phyloP scores from a whole-genome alignment of 53 echinoderm and acorn worm genomes.

The Luidia sarsii region DNA sequence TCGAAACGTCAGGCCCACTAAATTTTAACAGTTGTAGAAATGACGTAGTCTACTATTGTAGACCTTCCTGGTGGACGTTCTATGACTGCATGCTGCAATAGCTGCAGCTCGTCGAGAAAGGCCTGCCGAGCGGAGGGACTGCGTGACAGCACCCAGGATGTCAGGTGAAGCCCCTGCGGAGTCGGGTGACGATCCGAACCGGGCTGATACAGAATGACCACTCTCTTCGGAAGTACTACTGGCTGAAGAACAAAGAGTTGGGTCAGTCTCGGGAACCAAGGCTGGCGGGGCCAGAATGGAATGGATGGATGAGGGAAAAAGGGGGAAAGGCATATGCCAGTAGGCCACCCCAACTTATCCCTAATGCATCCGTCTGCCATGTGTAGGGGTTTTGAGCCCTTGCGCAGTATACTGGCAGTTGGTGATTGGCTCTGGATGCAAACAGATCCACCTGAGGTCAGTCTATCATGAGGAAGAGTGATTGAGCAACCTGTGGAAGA shows the following conservation, averaged over 20 bases:
- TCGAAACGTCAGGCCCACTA: too few relatives aligned
- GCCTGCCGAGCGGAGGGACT: constrained; percentile 1
- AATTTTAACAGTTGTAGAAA: too few relatives aligned
- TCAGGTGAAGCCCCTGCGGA: constrained; percentile 3
- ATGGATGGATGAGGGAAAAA: background rate
- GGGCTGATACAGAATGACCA: background rate
- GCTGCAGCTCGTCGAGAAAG: background rate
- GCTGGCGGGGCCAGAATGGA: background rate
- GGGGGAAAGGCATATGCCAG: background rate
- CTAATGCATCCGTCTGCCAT: background rate
- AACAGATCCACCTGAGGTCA: background rate
- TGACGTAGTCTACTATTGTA: background rate
- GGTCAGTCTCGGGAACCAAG: background rate
- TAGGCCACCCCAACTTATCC: background rate
- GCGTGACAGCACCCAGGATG: background rate
- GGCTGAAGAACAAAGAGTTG: background rate
- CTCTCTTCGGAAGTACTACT: background rate
- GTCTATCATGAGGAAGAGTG: background rate
- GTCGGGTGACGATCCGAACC: background rate
- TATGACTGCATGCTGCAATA: background rate
- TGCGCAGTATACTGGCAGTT: background rate
- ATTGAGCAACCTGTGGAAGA: background rate
- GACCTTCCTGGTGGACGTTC: background rate
- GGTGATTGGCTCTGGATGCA: background rate
- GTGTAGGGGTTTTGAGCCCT: background rate